Percentiles rank a stretch among this genome's conserved stretches.
Evolutionary conservation across 2,888 invertebrate species (phyloP).

Genomic region (Heliconius sara): DNA sequence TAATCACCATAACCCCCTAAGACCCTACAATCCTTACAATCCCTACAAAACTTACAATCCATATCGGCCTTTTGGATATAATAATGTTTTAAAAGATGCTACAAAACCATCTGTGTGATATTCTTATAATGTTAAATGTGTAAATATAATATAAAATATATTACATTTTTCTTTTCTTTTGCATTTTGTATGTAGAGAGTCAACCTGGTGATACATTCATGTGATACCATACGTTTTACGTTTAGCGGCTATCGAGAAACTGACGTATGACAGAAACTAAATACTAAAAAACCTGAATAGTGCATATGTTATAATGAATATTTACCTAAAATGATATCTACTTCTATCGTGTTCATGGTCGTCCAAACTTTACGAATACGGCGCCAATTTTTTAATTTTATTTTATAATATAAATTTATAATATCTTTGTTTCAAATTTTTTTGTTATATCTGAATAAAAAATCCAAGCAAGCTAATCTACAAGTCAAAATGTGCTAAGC

Average conservation of each 20-base stretch:
- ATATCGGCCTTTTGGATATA: slow-evolving; percentile 50
- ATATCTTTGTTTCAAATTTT: neutral
- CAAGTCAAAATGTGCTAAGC: slow-evolving; percentile 5
- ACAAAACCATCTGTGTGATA: slow-evolving; percentile 45
- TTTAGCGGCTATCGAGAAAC: too few relatives aligned
- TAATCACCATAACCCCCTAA: slow-evolving; percentile 55
- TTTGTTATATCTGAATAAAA: slow-evolving; percentile 2
- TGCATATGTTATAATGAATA: neutral
- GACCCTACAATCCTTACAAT: slow-evolving; percentile 54
- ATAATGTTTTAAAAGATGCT: slow-evolving; percentile 43
- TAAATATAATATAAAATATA: neutral
- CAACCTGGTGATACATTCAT: neutral
- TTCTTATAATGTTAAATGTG: neutral
- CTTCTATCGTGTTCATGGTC: neutral
- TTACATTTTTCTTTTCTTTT: neutral
- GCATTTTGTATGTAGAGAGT: neutral
- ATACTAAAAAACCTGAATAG: neutral
- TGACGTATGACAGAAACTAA: neutral
- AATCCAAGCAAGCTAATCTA: neutral
- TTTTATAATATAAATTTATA: neutral
- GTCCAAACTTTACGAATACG: neutral
- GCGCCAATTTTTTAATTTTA: neutral
- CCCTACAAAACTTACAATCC: slow-evolving; percentile 53
- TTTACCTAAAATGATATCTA: neutral
- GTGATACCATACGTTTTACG: too few relatives aligned